These are phyloP conservation scores for Trimorus sp. DNA, from an alignment of 2,888 invertebrate genomes.

Conservation along the genomic window DNA sequence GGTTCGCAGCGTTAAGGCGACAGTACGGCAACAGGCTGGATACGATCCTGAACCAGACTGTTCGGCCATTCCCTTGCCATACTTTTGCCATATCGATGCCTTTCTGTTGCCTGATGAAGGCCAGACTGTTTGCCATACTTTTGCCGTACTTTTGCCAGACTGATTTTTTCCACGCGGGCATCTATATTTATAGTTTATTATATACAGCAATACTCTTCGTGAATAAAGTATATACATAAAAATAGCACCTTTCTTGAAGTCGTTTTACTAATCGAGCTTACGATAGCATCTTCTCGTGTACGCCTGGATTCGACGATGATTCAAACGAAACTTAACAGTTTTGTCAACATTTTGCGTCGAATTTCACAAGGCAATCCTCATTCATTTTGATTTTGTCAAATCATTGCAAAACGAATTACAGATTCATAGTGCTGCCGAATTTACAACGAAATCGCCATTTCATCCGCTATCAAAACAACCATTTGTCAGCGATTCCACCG, in stretches of 20 bases:
- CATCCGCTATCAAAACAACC: neutral
- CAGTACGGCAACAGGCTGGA: no score
- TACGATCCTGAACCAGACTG: no score
- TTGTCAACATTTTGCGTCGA: slow-evolving; percentile 3
- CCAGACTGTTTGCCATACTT: no score
- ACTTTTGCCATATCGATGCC: no score
- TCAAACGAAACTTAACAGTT: slow-evolving; percentile 39
- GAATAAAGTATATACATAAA: slow-evolving; percentile 53
- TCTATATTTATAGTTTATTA: slow-evolving; percentile 54
- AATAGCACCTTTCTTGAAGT: slow-evolving; percentile 64
- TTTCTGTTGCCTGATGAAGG: no score
- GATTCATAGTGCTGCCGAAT: neutral
- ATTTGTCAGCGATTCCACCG: neutral
- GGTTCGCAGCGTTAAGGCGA: no score
- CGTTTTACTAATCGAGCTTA: slow-evolving; percentile 47
- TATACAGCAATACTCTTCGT: slow-evolving; percentile 56
- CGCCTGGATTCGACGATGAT: slow-evolving; percentile 31
- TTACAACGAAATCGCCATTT: slow-evolving; percentile 7
- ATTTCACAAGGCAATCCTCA: slow-evolving; percentile 43
- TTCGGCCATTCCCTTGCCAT: no score
- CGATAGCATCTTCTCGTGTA: slow-evolving; percentile 50
- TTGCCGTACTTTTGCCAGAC: no score
- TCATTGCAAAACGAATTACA: slow-evolving; percentile 24
- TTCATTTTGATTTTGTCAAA: slow-evolving; percentile 52
- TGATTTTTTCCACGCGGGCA: no score